Conservation (phyloP, 35 echinoderm and acorn worm genomes). For the Strongylocentrotus purpuratus region DNA sequence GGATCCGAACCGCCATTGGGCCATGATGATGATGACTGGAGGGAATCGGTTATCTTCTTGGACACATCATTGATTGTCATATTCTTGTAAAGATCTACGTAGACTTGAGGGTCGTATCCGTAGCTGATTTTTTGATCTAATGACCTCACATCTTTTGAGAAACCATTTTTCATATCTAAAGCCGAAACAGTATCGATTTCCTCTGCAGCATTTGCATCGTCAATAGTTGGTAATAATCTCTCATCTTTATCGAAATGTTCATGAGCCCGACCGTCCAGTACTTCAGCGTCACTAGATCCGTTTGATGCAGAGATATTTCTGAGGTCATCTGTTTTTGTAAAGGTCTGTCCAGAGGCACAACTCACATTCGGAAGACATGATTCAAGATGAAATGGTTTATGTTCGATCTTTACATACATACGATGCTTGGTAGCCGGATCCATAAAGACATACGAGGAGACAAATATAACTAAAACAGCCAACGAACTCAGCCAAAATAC, state of each 20-base stretch:
- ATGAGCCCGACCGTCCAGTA: not conserved
- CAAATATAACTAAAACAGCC: not conserved
- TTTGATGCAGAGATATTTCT: not conserved
- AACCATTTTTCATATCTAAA: not conserved
- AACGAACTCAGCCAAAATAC: not conserved
- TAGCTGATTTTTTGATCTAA: not conserved
- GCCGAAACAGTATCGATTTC: not conserved
- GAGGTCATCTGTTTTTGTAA: not conserved
- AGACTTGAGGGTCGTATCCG: not conserved
- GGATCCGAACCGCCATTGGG: slow-evolving; percentile 26
- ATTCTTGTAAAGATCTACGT: not conserved
- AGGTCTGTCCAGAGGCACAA: not conserved
- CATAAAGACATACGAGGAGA: not conserved
- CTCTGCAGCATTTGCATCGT: not conserved
- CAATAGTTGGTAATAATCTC: not conserved
- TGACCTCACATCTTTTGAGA: not conserved
- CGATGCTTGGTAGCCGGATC: not conserved
- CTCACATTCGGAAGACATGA: not conserved
- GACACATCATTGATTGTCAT: not conserved
- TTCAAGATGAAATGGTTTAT: not conserved
- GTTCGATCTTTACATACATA: not conserved
- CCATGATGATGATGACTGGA: no score
- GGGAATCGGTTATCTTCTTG: not conserved
- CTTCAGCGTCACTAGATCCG: not conserved
- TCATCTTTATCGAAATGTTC: not conserved